phyloP scores from a whole-genome alignment of 2,797 vertebrate genomes.

The Rhabdophis nuchalis region DNA sequence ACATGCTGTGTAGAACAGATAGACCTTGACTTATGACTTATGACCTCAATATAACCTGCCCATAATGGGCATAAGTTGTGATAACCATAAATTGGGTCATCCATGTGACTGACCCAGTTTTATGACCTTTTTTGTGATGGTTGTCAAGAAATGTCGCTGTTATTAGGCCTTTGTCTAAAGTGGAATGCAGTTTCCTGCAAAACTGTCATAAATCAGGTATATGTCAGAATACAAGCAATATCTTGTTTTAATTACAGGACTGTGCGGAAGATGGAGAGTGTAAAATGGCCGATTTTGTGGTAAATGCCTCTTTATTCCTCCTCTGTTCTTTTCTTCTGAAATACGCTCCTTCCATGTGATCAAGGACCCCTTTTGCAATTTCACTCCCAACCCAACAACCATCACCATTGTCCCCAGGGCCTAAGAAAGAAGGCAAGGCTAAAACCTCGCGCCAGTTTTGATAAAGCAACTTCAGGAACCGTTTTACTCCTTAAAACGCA shows the following conservation, averaged over 20 bases:
- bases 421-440: background rate
- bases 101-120: background rate
- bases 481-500: background rate
- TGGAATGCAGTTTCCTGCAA: background rate
- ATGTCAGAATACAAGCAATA: background rate
- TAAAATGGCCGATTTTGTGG: background rate
- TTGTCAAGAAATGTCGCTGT: background rate
- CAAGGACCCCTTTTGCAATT: background rate
- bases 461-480: background rate
- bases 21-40: background rate
- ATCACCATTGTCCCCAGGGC: background rate
- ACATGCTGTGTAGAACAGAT: no score
- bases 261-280: background rate
- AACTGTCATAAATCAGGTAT: background rate
- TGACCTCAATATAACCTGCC: background rate
- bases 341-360: background rate
- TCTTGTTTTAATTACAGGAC: background rate
- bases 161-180: background rate
- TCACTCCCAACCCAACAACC: background rate
- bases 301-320: background rate
- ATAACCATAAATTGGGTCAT: background rate
- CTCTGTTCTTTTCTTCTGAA: background rate
- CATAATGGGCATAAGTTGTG: background rate
- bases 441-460: background rate
- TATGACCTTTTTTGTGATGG: background rate